Evolutionary conservation across 2,113 vertebrate genomes (phyloP).

Genomic region (Prunella fulvescens): DNA sequence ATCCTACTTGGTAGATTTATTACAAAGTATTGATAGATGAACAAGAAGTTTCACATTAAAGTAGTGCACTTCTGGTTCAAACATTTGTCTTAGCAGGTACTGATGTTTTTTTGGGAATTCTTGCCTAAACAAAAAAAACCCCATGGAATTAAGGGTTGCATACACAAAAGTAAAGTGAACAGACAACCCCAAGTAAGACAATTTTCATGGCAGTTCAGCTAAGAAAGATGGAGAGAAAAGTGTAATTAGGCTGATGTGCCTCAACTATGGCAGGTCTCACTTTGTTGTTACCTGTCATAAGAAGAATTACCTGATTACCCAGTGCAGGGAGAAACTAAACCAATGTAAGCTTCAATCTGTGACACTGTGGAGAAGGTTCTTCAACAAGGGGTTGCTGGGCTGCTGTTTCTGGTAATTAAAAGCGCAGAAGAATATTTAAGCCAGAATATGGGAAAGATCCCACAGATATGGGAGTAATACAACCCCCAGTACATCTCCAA

Average conservation of each 20-base stretch:
- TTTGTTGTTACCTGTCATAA: not conserved
- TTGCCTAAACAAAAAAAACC: not conserved
- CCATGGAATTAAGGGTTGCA: not conserved
- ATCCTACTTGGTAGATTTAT: not conserved
- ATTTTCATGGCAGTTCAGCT: not conserved
- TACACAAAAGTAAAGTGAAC: not conserved
- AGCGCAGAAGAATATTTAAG: not conserved
- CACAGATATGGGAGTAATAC: not conserved
- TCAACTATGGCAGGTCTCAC: not conserved
- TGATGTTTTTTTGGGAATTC: not conserved
- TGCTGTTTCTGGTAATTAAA: not conserved
- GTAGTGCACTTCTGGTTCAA: not conserved
- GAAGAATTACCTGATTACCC: not conserved
- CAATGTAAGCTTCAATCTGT: not conserved
- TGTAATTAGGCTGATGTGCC: not conserved
- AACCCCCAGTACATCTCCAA: not conserved
- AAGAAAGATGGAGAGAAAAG: not conserved
- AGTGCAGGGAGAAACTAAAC: not conserved
- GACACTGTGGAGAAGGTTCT: not conserved
- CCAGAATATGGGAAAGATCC: not conserved
- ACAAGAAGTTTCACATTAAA: not conserved
- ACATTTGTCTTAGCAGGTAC: not conserved
- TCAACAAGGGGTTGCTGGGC: not conserved
- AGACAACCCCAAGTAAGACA: not conserved
- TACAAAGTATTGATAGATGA: not conserved